Conservation (phyloP, 2,888 invertebrate species). For the Calameuta pallipes region DNA sequence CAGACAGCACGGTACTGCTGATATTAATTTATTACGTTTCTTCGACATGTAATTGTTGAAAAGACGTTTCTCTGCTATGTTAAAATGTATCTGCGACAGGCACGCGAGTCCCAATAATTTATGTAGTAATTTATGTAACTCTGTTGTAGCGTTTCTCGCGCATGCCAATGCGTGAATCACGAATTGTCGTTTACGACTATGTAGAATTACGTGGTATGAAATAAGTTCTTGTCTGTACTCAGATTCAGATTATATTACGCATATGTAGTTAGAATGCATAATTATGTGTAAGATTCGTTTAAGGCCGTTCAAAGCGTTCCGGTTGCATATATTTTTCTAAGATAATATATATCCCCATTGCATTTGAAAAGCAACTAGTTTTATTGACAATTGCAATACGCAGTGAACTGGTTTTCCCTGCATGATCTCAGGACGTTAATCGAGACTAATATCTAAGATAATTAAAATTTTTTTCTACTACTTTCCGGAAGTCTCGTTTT, state of each 20-base stretch:
- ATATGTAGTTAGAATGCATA: background rate
- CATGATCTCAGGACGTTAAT: background rate
- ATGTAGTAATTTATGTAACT: background rate
- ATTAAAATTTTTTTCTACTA: background rate
- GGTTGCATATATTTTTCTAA: constrained; percentile 27
- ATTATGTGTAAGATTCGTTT: background rate
- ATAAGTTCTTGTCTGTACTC: background rate
- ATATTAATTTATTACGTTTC: background rate
- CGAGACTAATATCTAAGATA: background rate
- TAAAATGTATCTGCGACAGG: background rate
- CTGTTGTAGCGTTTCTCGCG: constrained; percentile 31
- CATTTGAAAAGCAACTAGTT: background rate
- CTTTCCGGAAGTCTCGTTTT: background rate
- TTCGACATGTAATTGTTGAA: background rate
- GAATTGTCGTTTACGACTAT: constrained; percentile 35
- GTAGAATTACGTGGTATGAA: constrained; percentile 34
- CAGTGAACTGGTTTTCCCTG: background rate
- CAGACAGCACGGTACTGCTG: background rate
- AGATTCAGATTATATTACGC: background rate
- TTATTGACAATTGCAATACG: background rate
- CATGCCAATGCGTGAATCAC: constrained; percentile 40
- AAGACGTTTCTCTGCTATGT: background rate
- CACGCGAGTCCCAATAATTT: background rate
- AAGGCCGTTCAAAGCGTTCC: constrained; percentile 27
- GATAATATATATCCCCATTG: background rate